A percentile compares a stretch with the other conserved stretches of the same genome.
phyloP scores from a whole-genome alignment of 2,113 vertebrate genomes.

The Coracopsis vasa region DNA sequence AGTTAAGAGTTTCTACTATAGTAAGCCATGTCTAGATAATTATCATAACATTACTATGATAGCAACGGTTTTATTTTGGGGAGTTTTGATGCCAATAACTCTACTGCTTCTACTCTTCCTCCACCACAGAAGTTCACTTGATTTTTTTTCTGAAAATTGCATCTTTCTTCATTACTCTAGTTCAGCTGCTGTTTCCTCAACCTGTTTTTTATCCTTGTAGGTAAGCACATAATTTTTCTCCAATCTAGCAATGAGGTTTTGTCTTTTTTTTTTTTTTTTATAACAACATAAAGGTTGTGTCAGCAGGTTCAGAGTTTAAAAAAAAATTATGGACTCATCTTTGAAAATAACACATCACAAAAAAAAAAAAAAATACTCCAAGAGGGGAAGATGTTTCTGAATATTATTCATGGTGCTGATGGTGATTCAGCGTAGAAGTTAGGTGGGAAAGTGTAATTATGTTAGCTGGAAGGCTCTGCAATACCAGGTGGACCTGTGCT shows the following conservation, averaged over 20 bases:
- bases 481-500: fast-evolving
- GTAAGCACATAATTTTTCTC: neutral
- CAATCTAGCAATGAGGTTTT: neutral
- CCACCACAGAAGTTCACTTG: neutral
- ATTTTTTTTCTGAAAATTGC: neutral
- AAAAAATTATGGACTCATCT: neutral
- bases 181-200: neutral
- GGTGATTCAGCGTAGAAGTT: neutral
- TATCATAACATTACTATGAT: neutral
- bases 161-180: neutral
- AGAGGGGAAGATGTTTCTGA: neutral
- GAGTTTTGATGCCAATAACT: neutral
- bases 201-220: neutral
- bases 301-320: neutral
- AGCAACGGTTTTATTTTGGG: neutral
- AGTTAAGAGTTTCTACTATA: neutral
- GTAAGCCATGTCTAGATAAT: neutral
- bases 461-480: neutral
- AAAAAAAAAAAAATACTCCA: neutral
- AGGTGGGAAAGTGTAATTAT: neutral
- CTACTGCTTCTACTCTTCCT: neutral
- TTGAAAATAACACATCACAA: neutral
- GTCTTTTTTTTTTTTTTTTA: neutral
- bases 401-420: neutral
- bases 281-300: neutral